Conservation (phyloP, 2,797 vertebrate species). For the Hydrophis major region DNA sequence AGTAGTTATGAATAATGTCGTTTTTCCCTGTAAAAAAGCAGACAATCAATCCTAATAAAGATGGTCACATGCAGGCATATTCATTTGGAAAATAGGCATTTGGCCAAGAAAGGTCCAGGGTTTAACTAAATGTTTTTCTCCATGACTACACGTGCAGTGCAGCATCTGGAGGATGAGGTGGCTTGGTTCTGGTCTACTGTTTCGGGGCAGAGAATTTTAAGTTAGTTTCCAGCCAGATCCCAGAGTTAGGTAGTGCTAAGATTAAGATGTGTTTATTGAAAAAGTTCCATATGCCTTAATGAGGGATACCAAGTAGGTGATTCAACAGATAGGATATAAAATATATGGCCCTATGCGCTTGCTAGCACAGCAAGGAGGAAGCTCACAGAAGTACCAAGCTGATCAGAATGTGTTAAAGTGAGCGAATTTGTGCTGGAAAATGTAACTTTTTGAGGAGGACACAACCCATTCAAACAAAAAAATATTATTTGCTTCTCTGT, state of each 20-base stretch:
- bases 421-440: neutral
- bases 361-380: neutral
- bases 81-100: neutral
- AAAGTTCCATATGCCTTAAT: neutral
- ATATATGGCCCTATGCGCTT: neutral
- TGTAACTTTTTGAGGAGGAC: neutral
- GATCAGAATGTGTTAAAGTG: neutral
- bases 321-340: neutral
- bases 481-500: neutral
- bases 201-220: neutral
- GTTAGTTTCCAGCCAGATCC: neutral
- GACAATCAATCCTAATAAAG: neutral
- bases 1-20: neutral
- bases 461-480: neutral
- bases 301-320: neutral
- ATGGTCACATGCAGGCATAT: neutral
- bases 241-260: neutral
- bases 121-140: neutral
- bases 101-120: neutral
- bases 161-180: neutral
- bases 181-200: neutral
- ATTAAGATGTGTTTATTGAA: neutral
- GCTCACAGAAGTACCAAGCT: neutral
- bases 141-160: neutral
- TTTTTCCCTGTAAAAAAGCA: neutral